Evolutionary conservation across 2,113 vertebrate genomes (phyloP), one percentile per base, ranked within the genome.

Genomic region (Ctenodactylus gundi): DNA sequence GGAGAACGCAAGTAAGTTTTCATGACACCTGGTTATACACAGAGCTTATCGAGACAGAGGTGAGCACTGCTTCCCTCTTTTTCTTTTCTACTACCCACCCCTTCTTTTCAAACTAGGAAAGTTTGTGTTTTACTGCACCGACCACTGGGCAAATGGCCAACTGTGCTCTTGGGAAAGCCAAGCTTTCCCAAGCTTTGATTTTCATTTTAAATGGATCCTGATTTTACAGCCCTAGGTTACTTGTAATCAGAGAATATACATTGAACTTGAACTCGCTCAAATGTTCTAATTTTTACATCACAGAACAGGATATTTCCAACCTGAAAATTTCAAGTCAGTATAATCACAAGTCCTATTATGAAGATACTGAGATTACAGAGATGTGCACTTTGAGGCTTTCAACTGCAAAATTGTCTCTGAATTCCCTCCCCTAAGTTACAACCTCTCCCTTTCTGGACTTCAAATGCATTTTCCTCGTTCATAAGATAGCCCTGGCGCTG

Each of bases 121-220:
- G 87, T 94, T 80, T 44, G 9, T 94, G 36, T 60, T 46, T 95
- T 91, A 85, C 77, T 90, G 75, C 73, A 92, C 60, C 96, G 95
- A 88, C 76, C 92, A 82, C 82, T 23, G 73, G 93, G 92, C 81
- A 83, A 83, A 94, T 25, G 34, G 93, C 90, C 92, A 96, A n/a
- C 55, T 77, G 67, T 85, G 57, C 88, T 93, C 93, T 75, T 39
- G 85, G 85, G 81, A 93, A 90, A 96, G 62, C 21, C 81, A 84
- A 93, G 68, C 88, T 73, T n/a, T n/a, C n/a, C n/a, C n/a, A n/a
- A n/a, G n/a, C n/a, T n/a, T n/a, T 90, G 85, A 94, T 88, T 96
- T 85, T 94, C 55, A 84, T 94, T 94, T 95, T 93, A 93, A 95
- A 92, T 93, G 67, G 77, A 94, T 88, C 70, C 81, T 83, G 90